phyloP scores from a whole-genome alignment of 2,797 vertebrate genomes.

The Triplophysa bombifrons region DNA sequence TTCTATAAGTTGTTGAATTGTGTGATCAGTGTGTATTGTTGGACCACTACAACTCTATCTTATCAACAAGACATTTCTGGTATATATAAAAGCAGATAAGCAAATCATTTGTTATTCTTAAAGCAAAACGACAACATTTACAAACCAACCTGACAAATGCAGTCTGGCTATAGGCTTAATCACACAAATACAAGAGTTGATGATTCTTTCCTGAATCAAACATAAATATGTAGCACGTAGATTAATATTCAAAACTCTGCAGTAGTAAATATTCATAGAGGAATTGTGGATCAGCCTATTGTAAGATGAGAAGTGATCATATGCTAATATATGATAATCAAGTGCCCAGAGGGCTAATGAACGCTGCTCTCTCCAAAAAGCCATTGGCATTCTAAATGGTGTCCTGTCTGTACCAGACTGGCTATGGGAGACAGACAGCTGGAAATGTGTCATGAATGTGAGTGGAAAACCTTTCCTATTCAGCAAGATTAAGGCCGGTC shows the following conservation, averaged over 20 bases:
- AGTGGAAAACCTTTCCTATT: conserved; percentile 21
- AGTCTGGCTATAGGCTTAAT: neutral
- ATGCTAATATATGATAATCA: conserved; percentile 99
- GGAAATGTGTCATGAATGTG: conserved; percentile 61
- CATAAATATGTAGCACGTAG: conserved; percentile 52
- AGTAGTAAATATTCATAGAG: conserved; percentile 70
- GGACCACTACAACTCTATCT: too few species aligned
- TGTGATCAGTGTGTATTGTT: too few species aligned
- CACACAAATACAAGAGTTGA: neutral
- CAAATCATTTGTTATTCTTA: neutral
- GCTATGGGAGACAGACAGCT: conserved; percentile 84
- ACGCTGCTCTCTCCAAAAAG: conserved; percentile 82
- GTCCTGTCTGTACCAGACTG: conserved; percentile 76
- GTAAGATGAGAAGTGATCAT: conserved; percentile 94
- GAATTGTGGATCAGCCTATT: conserved; percentile 77
- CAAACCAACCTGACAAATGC: neutral
- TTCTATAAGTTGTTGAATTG: too few species aligned
- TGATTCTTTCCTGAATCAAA: conserved; percentile 10
- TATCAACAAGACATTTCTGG: neutral
- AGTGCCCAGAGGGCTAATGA: conserved; percentile 86
- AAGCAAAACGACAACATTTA: neutral
- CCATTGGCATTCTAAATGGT: conserved; percentile 93
- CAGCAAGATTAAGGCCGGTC: conserved; percentile 2
- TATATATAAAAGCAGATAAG: neutral
- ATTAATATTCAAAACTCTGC: conserved; percentile 76